A percentile compares a stretch with the other conserved stretches of the same genome.
These are phyloP conservation scores for Periophthalmus magnuspinnatus DNA, from an alignment of 2,797 vertebrate species.

Conservation along the genomic window DNA sequence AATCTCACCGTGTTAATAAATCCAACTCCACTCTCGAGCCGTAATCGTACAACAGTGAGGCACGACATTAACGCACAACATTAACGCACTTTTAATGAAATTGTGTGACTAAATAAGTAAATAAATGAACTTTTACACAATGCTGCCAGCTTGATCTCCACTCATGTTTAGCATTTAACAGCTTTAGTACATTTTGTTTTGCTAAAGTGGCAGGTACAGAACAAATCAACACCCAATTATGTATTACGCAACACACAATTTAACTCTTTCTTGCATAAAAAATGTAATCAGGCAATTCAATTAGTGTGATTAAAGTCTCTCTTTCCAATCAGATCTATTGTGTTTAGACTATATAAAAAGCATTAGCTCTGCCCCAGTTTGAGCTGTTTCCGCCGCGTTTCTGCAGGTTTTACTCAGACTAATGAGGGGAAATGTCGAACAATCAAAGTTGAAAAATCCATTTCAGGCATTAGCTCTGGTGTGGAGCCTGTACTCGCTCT, in stretches of 20 bases:
- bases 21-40: background rate
- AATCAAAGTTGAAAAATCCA: constrained; percentile 9
- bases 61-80: background rate
- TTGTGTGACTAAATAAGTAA: background rate
- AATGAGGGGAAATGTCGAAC: constrained; percentile 7
- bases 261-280: background rate
- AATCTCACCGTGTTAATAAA: background rate
- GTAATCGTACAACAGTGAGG: background rate
- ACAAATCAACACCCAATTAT: background rate
- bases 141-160: background rate
- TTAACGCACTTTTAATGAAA: background rate
- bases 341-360: background rate
- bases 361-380: background rate
- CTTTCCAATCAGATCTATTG: background rate
- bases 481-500: background rate
- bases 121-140: background rate
- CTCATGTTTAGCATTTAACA: background rate
- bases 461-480: constrained; percentile 2
- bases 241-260: background rate
- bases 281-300: background rate
- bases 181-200: background rate
- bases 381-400: background rate
- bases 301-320: background rate
- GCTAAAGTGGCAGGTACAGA: background rate
- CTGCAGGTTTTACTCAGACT: constrained; percentile 8